Percentiles rank a stretch among this genome's conserved stretches.
phyloP scores from a whole-genome alignment of 1,140 invertebrate species.

The Drosophila rufa region DNA sequence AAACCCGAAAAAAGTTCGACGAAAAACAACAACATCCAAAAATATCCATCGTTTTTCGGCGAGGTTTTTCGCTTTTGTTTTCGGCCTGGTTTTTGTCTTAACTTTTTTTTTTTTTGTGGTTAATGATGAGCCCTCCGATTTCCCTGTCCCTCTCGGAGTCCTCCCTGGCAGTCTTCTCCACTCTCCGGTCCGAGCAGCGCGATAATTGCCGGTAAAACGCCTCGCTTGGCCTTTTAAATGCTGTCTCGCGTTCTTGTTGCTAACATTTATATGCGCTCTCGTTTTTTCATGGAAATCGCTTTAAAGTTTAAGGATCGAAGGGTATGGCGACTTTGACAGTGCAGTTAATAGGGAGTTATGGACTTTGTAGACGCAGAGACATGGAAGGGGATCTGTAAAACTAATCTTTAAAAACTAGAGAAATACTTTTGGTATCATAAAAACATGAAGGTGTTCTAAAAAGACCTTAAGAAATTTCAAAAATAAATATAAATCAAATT shows the following conservation, averaged over 20 bases:
- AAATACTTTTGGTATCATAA: background rate
- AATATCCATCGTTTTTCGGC: constrained; percentile 57
- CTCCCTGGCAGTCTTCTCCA: background rate
- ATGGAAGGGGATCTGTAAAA: too few relatives aligned
- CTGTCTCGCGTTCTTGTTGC: constrained; percentile 56
- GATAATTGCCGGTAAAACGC: constrained; percentile 83
- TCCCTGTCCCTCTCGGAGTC: constrained; percentile 3
- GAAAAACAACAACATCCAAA: constrained; percentile 31
- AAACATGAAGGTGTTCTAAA: background rate
- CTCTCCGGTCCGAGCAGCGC: constrained; percentile 46
- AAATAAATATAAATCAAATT: background rate
- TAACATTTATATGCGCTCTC: constrained; percentile 34
- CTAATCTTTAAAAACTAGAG: too few relatives aligned
- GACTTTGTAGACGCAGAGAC: background rate
- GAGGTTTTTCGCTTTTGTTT: constrained; percentile 76
- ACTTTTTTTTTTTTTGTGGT: constrained; percentile 54
- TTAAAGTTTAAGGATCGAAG: constrained; percentile 22
- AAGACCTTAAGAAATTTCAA: background rate
- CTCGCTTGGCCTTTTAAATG: constrained; percentile 82
- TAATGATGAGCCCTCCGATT: constrained; percentile 68
- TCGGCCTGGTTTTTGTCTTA: constrained; percentile 31
- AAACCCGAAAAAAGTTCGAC: constrained; percentile 45
- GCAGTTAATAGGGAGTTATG: background rate
- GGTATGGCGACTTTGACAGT: constrained; percentile 25
- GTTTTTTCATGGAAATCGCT: constrained; percentile 47